Evolutionary conservation across 2,888 invertebrate species (phyloP).

Genomic region (Pyrochroa serraticornis): DNA sequence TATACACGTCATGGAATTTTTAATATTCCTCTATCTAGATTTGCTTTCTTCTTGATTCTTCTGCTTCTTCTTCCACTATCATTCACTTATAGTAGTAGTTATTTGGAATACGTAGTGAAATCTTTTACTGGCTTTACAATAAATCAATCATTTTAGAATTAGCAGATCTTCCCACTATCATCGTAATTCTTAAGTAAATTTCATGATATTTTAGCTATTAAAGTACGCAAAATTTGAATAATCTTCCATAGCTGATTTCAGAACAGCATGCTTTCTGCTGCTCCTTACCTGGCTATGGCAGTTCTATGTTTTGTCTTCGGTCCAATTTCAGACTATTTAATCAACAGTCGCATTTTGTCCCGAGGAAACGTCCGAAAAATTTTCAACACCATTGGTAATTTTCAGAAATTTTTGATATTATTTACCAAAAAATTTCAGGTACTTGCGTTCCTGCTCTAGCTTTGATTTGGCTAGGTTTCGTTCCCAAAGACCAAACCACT

Average conservation of each 20-base stretch:
- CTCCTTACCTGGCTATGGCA: slow-evolving; percentile 77
- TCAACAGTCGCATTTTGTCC: slow-evolving; percentile 59
- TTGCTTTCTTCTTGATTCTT: too few species aligned
- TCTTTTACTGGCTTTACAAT: too few species aligned
- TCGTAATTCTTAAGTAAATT: too few species aligned
- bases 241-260: slow-evolving; percentile 51
- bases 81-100: too few species aligned
- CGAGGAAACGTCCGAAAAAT: slow-evolving; percentile 67
- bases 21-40: too few species aligned
- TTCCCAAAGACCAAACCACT: slow-evolving; percentile 62
- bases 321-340: slow-evolving; percentile 65
- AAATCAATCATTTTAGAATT: too few species aligned
- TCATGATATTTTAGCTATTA: too few species aligned
- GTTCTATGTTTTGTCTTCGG: slow-evolving; percentile 72
- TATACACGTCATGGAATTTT: too few species aligned
- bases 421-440: slow-evolving; percentile 55
- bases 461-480: slow-evolving; percentile 63
- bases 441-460: slow-evolving; percentile 74
- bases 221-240: slow-evolving; percentile 56
- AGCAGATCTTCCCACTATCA: too few species aligned
- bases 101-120: too few species aligned
- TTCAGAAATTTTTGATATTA: background rate
- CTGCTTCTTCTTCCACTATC: too few species aligned
- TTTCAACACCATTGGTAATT: slow-evolving; percentile 67
- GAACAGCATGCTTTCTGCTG: slow-evolving; percentile 70